phyloP scores from a whole-genome alignment of 2,113 vertebrate species.

The Pardalotus punctatus region DNA sequence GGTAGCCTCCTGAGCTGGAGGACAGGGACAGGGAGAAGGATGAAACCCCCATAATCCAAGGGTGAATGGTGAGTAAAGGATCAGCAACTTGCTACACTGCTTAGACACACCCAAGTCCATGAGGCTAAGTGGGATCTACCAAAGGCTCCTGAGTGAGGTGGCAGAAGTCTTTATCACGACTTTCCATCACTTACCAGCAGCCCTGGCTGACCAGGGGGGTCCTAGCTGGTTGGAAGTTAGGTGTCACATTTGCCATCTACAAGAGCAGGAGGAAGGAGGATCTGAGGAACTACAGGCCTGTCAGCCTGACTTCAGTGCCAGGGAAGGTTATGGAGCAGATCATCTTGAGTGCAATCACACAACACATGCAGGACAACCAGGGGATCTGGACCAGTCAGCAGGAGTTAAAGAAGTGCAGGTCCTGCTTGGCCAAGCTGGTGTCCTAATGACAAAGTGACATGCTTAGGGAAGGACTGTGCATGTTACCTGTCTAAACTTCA shows the following conservation, averaged over 20 bases:
- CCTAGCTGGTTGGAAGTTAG: background rate
- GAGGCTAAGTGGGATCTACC: background rate
- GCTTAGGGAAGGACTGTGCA: background rate
- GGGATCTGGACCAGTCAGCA: background rate
- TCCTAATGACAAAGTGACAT: background rate
- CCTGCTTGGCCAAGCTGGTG: background rate
- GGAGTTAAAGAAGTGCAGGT: background rate
- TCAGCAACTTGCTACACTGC: background rate
- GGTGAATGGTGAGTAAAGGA: background rate
- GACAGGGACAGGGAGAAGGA: background rate
- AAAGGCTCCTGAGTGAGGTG: background rate
- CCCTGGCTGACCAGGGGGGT: background rate
- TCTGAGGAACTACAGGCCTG: background rate
- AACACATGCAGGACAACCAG: too few relatives aligned
- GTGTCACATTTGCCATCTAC: background rate
- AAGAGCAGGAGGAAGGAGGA: background rate
- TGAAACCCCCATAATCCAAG: background rate
- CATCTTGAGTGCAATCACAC: background rate
- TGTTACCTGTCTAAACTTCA: background rate
- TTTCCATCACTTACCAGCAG: background rate
- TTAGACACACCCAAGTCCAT: background rate
- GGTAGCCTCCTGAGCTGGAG: background rate
- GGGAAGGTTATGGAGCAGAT: background rate
- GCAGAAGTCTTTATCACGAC: background rate
- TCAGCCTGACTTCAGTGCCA: background rate